Evolutionary conservation across 2,797 vertebrate species (phyloP).

Genomic region (Delichon dasypus): DNA sequence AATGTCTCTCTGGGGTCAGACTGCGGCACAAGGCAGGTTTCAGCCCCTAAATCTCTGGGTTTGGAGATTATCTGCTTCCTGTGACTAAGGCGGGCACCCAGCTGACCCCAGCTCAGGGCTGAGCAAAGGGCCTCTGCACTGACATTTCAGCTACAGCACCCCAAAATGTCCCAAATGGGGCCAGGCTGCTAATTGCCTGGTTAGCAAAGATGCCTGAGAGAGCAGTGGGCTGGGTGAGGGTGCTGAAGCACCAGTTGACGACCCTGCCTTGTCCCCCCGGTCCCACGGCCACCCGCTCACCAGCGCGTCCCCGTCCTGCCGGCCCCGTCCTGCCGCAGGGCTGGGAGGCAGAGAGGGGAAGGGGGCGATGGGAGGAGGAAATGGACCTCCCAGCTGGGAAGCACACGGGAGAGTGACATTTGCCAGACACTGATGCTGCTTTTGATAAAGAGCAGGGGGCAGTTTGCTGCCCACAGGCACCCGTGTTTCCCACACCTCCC

Average conservation of each 20-base stretch:
- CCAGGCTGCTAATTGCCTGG: not conserved
- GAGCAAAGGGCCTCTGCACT: not conserved
- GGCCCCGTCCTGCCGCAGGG: not conserved
- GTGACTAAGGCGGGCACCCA: accelerated
- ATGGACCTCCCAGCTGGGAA: constrained; percentile 22
- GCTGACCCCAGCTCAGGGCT: not conserved
- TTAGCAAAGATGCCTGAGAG: not conserved
- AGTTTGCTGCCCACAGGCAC: constrained; percentile 21
- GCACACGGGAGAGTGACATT: not conserved
- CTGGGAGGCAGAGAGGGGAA: not conserved
- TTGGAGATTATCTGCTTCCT: not conserved
- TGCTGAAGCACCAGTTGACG: accelerated
- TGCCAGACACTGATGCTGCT: constrained; percentile 27
- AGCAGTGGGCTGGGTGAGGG: not conserved
- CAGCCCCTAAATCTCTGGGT: not conserved
- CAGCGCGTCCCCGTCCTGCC: accelerated
- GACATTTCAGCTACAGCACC: not conserved
- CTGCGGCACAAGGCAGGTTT: not conserved
- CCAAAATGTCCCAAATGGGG: not conserved
- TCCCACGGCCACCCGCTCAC: accelerated
- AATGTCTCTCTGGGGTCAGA: not conserved
- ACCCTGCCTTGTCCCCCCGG: not conserved
- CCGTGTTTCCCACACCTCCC: constrained; percentile 44
- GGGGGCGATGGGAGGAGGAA: not conserved
- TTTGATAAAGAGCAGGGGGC: constrained; percentile 28